Evolutionary conservation across 2,797 vertebrate genomes (phyloP).

Genomic region (Pitangus sulphuratus): DNA sequence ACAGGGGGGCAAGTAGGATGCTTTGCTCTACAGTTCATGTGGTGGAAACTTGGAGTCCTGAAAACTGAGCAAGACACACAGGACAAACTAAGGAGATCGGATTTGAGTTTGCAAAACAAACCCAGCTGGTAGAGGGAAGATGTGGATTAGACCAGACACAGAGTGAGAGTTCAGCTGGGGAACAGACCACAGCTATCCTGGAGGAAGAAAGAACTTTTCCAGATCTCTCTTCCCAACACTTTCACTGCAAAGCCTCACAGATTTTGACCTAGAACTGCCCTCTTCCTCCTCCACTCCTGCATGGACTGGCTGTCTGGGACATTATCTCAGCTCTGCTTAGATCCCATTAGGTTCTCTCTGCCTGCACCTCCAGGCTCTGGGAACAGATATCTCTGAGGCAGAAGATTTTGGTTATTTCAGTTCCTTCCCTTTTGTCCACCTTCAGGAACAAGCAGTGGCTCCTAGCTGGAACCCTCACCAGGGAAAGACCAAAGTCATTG

Average conservation of each 20-base stretch:
- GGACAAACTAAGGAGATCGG: neutral
- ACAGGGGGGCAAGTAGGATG: neutral
- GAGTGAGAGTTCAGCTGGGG: neutral
- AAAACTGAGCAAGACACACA: neutral
- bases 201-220: constrained; percentile 35
- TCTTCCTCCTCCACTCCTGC: neutral
- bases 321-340: constrained; percentile 36
- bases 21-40: neutral
- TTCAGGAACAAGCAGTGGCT: neutral
- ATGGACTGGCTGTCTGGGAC: constrained; percentile 17
- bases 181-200: constrained; percentile 44
- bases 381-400: neutral
- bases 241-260: neutral
- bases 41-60: neutral
- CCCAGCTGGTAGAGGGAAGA: neutral
- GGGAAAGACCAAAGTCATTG: neutral
- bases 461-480: neutral
- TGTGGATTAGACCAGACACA: neutral
- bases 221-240: neutral
- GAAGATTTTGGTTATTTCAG: neutral
- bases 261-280: constrained; percentile 16
- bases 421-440: neutral
- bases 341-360: neutral
- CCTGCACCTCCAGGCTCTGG: neutral
- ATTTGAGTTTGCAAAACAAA: neutral